Evolutionary conservation across 37 sponge, comb jelly and placozoan species (phyloP).

Genomic region (Tethya wilhelma): DNA sequence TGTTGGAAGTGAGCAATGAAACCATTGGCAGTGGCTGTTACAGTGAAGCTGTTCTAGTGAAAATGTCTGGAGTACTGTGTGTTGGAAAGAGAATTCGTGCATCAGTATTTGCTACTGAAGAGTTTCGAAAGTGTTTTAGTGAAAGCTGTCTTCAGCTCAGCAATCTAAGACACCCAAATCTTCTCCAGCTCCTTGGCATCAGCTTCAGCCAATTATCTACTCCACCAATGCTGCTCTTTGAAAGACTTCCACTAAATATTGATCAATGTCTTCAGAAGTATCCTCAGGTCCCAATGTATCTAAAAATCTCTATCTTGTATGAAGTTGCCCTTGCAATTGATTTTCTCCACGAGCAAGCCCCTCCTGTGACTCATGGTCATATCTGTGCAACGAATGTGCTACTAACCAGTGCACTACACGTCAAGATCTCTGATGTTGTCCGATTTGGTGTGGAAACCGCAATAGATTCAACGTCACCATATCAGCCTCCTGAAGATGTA

Average conservation of each 20-base stretch:
- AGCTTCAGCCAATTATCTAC: neutral
- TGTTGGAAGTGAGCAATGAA: neutral
- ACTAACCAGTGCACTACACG: conserved; percentile 39
- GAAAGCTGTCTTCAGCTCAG: conserved; percentile 14
- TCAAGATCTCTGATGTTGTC: conserved; percentile 26
- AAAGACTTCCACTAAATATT: conserved; percentile 26
- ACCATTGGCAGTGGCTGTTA: conserved; percentile 26
- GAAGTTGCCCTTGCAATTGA: conserved; percentile 23
- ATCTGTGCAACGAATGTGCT: conserved; percentile 32
- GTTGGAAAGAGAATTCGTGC: conserved; percentile 33
- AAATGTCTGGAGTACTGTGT: conserved; percentile 14
- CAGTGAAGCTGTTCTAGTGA: neutral
- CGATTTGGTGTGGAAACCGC: neutral
- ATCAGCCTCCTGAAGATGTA: conserved; percentile 36
- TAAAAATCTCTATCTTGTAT: conserved; percentile 17
- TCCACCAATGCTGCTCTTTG: conserved; percentile 30
- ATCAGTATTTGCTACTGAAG: conserved; percentile 10
- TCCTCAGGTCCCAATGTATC: conserved; percentile 4
- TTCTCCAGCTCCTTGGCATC: conserved; percentile 46
- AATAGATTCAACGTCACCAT: neutral
- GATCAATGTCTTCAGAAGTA: conserved; percentile 30
- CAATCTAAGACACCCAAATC: conserved; percentile 32
- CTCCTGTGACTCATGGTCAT: conserved; percentile 40
- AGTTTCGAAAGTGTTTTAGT: conserved; percentile 24
- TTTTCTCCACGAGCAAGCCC: conserved; percentile 29